Conservation (phyloP, 2,113 vertebrate genomes). For the Sphyrna mokarran region DNA sequence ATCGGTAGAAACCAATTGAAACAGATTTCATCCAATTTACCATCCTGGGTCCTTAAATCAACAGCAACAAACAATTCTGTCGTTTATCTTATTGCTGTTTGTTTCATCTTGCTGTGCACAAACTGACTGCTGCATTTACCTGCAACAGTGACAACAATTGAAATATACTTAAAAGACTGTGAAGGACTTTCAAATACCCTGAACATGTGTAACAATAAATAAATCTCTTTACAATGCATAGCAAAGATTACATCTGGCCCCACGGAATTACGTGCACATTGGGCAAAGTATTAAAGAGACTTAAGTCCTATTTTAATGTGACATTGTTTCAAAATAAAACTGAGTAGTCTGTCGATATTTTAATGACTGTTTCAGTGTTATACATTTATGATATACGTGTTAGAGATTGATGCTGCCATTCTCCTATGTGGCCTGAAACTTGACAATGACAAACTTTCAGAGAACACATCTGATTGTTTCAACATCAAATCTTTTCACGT, state of each 20-base stretch:
- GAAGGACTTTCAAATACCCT: background rate
- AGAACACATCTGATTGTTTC: background rate
- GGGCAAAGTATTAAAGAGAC: background rate
- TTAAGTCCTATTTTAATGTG: background rate
- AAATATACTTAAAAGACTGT: background rate
- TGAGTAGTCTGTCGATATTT: background rate
- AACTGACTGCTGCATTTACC: background rate
- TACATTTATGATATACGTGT: background rate
- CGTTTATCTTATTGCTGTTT: background rate
- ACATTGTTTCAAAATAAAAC: background rate
- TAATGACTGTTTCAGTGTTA: background rate
- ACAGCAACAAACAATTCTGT: background rate
- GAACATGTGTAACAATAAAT: background rate
- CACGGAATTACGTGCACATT: background rate
- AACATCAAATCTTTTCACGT: background rate
- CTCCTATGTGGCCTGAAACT: background rate
- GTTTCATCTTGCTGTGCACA: background rate
- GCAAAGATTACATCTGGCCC: background rate
- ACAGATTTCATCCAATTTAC: background rate
- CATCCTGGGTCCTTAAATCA: background rate
- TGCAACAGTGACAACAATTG: background rate
- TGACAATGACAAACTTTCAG: background rate
- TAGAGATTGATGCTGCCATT: background rate
- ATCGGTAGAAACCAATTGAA: background rate
- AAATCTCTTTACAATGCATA: background rate